Evolutionary conservation across 2,113 vertebrate genomes (phyloP).

Genomic region (Suncus etruscus): DNA sequence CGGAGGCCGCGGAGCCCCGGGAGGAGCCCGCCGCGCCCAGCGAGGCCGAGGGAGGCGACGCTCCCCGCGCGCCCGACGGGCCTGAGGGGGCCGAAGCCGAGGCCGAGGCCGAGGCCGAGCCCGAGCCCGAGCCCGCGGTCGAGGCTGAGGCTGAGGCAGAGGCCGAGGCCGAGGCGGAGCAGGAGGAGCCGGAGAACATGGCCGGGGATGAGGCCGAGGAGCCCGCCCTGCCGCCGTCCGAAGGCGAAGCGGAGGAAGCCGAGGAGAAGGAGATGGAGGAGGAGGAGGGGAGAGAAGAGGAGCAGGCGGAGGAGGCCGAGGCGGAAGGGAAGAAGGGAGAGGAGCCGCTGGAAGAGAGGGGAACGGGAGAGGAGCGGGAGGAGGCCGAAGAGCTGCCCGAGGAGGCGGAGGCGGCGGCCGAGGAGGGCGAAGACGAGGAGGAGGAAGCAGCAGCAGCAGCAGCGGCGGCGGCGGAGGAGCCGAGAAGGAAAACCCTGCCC

Average conservation of each 20-base stretch:
- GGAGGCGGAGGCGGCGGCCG: background rate
- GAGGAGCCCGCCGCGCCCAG: background rate
- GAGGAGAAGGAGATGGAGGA: background rate
- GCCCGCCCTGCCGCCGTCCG: background rate
- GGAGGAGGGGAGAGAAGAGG: background rate
- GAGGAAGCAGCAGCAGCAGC: accelerated
- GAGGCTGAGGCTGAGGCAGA: background rate
- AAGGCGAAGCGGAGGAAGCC: accelerated
- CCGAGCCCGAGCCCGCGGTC: background rate
- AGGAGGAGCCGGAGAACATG: background rate
- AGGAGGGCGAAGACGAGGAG: background rate
- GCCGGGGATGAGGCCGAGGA: background rate
- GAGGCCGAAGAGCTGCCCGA: background rate
- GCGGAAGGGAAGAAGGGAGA: background rate
- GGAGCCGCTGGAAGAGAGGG: background rate
- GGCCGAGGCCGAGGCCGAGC: background rate
- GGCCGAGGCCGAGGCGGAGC: background rate
- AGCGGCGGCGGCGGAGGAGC: background rate
- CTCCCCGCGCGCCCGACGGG: background rate
- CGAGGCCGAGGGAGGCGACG: background rate
- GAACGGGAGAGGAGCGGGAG: accelerated
- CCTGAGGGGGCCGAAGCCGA: too few species aligned
- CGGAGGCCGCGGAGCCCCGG: background rate
- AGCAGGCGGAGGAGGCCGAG: background rate
- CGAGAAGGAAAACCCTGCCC: too few species aligned